Base-by-base conservation (phyloP, 2,888 invertebrate genomes). In the Scotopteryx bipunctaria region DNA sequence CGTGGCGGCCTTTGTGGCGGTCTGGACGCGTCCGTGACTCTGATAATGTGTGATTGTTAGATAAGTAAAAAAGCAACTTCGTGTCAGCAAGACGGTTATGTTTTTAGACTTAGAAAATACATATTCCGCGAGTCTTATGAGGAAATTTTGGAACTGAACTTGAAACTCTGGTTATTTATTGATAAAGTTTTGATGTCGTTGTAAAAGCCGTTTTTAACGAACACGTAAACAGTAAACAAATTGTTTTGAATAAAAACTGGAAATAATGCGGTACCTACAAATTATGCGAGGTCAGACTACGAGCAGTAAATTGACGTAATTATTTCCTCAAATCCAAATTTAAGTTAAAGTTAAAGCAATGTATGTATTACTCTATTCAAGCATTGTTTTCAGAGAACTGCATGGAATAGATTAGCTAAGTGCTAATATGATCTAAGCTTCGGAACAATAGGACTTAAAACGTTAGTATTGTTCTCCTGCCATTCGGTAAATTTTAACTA, bases 61-160 rank as follows among this genome's bases (percentile, higher is more conserved):
- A 72, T 69, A 62, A 27, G 11, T 69, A 62, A 27, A 27, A 27
- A 9, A 15, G 60, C 50, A 57, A 59, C 58, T 70, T 66, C 55
- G 63, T 65, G 54, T 59, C 58, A 25, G 50, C 55, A 59, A 55
- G 40, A 43, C 51, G 58, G 49, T 51, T 57, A 52, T 53, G 17
- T 36, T 48, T 36, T 47, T 45, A 25, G 3, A n/a, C n/a, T n/a
- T n/a, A n/a, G n/a, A n/a, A n/a, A n/a, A n/a, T n/a, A n/a, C n/a
- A n/a, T n/a, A n/a, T n/a, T n/a, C n/a, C n/a, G n/a, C n/a, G n/a
- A n/a, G n/a, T n/a, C n/a, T n/a, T n/a, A n/a, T n/a, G n/a, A n/a
- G n/a, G n/a, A n/a, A n/a, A n/a, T n/a, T n/a, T n/a, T n/a, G n/a
- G n/a, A n/a, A n/a, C n/a, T n/a, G n/a, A n/a, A n/a, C n/a, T n/a